phyloP scores from a whole-genome alignment of 2,797 vertebrate species.

The Oryzias sinensis region DNA sequence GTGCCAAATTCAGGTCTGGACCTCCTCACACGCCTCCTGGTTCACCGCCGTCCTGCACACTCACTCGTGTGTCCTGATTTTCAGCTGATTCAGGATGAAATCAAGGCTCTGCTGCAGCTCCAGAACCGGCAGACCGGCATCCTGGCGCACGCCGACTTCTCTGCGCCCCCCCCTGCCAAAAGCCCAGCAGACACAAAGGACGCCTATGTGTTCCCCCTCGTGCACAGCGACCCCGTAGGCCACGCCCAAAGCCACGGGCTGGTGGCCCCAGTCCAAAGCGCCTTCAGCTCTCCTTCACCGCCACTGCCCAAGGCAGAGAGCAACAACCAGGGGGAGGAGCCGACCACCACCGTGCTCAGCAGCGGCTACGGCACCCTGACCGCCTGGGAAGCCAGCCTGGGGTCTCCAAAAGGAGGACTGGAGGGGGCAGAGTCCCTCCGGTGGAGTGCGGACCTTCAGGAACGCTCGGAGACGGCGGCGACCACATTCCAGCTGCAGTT shows the following conservation, averaged over 20 bases:
- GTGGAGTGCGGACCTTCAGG: slow-evolving; percentile 45
- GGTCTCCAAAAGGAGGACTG: slow-evolving; percentile 36
- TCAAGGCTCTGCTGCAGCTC: slow-evolving; percentile 86
- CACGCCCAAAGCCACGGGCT: slow-evolving; percentile 51
- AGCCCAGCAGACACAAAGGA: slow-evolving; percentile 41
- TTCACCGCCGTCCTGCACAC: not conserved
- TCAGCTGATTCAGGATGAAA: slow-evolving; percentile 94
- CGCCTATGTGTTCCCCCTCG: slow-evolving; percentile 42
- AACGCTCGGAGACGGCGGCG: slow-evolving; percentile 28
- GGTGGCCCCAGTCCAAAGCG: slow-evolving; percentile 43
- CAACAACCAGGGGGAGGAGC: slow-evolving; percentile 59
- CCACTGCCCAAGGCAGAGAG: slow-evolving; percentile 46
- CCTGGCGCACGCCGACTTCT: slow-evolving; percentile 58
- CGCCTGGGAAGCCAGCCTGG: slow-evolving; percentile 70
- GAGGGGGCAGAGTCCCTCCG: slow-evolving; percentile 30
- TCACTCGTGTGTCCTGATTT: too few relatives aligned
- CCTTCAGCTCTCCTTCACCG: slow-evolving; percentile 60
- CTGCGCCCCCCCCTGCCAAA: slow-evolving; percentile 38
- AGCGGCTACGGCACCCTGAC: slow-evolving; percentile 89
- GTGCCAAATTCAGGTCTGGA: slow-evolving; percentile 90
- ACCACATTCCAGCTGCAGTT: slow-evolving; percentile 32
- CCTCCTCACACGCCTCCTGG: not conserved
- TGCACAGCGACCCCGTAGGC: slow-evolving; percentile 28
- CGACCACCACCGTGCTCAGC: slow-evolving; percentile 76
- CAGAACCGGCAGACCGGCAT: slow-evolving; percentile 75